These are phyloP conservation scores for Oikopleura vanhoeffeni DNA, from an alignment of 23 tunicate species.

Conservation along the genomic window DNA sequence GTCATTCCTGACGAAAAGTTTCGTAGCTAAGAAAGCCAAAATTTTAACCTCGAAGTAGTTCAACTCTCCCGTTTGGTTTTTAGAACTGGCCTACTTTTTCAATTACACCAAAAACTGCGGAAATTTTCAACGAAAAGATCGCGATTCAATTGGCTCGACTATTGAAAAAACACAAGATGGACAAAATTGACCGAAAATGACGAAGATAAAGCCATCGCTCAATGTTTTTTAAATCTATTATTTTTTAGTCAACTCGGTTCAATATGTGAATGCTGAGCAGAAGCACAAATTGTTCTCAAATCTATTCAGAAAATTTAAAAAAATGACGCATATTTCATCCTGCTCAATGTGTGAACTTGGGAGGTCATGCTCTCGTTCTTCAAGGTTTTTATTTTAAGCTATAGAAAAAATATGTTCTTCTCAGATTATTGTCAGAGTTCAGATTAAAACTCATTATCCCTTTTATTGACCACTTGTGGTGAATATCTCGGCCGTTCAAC, in stretches of 20 bases:
- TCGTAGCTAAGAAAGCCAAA: conserved; percentile 48
- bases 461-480: no score
- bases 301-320: not conserved
- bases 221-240: not conserved
- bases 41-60: not conserved
- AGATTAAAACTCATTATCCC: no score
- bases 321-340: not conserved
- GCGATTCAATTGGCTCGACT: no score
- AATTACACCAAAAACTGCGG: not conserved
- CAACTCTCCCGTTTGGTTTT: not conserved
- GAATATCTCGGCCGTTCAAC: no score
- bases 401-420: no score
- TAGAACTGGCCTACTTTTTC: not conserved
- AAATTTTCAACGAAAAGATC: no score
- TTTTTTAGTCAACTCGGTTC: not conserved
- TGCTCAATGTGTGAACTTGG: not conserved
- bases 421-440: no score
- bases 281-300: not conserved
- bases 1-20: conserved; percentile 66
- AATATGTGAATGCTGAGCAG: not conserved
- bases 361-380: not conserved
- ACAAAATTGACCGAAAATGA: not conserved
- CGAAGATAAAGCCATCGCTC: not conserved
- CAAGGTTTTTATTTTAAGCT: conserved; percentile 6
- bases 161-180: not conserved